Percentiles rank a stretch among this genome's conserved stretches.
phyloP scores from a whole-genome alignment of 1,140 invertebrate species.

The Drosophila triauraria region DNA sequence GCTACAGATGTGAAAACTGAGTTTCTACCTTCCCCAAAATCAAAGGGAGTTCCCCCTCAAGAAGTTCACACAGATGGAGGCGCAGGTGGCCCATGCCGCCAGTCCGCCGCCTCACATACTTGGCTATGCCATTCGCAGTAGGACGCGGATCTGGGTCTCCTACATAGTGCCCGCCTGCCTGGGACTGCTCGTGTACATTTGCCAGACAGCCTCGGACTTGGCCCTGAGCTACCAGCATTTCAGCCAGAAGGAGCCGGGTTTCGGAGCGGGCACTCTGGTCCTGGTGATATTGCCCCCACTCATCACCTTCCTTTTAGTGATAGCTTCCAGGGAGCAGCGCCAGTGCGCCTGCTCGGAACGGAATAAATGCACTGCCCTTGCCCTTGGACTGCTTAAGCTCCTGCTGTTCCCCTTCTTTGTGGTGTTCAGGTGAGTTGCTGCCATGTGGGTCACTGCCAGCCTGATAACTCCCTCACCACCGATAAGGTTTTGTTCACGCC shows the following conservation, averaged over 20 bases:
- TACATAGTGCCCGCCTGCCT: conserved; percentile 86
- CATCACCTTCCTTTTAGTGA: conserved; percentile 64
- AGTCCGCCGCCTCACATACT: conserved; percentile 85
- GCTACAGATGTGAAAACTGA: conserved; percentile 29
- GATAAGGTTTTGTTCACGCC: conserved; percentile 87
- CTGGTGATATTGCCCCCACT: conserved; percentile 65
- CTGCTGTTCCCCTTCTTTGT: conserved; percentile 89
- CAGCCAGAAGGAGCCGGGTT: conserved; percentile 83
- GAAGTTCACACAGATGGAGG: conserved; percentile 22
- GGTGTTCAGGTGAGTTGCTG: conserved; percentile 88
- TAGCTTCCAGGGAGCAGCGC: conserved; percentile 85
- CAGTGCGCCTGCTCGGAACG: conserved; percentile 84
- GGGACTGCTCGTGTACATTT: conserved; percentile 85
- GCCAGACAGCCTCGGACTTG: conserved; percentile 86
- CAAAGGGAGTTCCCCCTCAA: conserved; percentile 5
- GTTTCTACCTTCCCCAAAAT: background rate
- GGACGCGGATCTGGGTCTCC: conserved; percentile 86
- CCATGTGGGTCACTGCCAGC: background rate
- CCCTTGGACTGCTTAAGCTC: conserved; percentile 85
- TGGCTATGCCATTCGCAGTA: conserved; percentile 86
- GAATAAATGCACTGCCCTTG: conserved; percentile 45
- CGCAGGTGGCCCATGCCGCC: conserved; percentile 58
- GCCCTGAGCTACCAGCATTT: conserved; percentile 86
- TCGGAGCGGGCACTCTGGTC: conserved; percentile 63
- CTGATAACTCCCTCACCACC: background rate